Conservation (phyloP, 1,140 invertebrate genomes). For the Platyscapa corneri region DNA sequence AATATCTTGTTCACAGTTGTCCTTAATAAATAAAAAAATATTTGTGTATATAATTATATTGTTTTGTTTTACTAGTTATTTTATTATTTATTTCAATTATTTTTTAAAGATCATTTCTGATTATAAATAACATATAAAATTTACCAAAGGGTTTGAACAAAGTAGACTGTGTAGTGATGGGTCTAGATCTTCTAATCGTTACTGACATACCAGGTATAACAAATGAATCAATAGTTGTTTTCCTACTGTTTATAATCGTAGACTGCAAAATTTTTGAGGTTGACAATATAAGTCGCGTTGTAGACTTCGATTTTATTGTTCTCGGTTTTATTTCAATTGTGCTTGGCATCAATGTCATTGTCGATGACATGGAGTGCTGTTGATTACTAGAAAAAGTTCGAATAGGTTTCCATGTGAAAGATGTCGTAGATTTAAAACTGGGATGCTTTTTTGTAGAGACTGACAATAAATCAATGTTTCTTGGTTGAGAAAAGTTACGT, state of each 20-base stretch:
- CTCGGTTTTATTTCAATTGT: slow-evolving; percentile 43
- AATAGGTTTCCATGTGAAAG: slow-evolving; percentile 56
- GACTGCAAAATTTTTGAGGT: neutral
- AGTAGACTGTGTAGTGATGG: slow-evolving; percentile 54
- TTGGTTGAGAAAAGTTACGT: slow-evolving; percentile 54
- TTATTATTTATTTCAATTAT: neutral
- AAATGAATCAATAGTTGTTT: slow-evolving; percentile 40
- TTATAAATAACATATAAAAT: neutral
- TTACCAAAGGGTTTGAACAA: slow-evolving; percentile 45
- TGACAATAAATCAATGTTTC: slow-evolving; percentile 62
- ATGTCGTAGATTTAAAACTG: slow-evolving; percentile 45
- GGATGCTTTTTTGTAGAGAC: slow-evolving; percentile 61
- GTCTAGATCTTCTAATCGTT: slow-evolving; percentile 54
- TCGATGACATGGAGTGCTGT: neutral
- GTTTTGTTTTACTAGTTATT: too few relatives aligned
- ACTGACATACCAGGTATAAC: slow-evolving; percentile 60
- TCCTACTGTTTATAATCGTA: neutral
- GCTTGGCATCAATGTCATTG: slow-evolving; percentile 9
- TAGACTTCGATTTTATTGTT: neutral
- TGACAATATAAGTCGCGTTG: too few relatives aligned
- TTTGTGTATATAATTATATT: too few relatives aligned
- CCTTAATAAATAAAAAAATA: too few relatives aligned
- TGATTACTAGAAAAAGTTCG: slow-evolving; percentile 9
- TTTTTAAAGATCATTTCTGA: neutral
- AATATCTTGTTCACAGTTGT: too few relatives aligned